Evolutionary conservation across 2,797 vertebrate genomes (phyloP).

Genomic region (Ctenopoma kingsleyae): DNA sequence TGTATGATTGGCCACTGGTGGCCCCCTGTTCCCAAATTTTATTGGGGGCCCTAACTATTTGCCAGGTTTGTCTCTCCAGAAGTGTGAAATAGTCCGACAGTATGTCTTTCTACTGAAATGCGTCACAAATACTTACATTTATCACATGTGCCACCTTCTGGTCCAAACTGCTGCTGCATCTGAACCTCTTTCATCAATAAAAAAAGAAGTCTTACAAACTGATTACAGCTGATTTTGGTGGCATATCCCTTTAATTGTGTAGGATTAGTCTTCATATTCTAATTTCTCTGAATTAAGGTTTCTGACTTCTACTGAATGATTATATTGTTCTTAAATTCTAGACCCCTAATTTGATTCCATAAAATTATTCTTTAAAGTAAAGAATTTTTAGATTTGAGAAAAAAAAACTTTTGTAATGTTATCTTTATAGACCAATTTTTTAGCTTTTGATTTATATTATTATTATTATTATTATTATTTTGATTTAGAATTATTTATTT

Average conservation of each 20-base stretch:
- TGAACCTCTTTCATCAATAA: not conserved
- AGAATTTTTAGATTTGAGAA: not conserved
- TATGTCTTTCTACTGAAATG: not conserved
- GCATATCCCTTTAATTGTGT: not conserved
- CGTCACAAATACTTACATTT: not conserved
- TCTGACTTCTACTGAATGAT: not conserved
- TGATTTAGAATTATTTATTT: conserved; percentile 2
- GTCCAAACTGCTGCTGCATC: not conserved
- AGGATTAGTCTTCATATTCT: not conserved
- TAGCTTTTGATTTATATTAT: conserved; percentile 15
- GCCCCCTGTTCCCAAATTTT: too few species aligned
- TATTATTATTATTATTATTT: too few species aligned
- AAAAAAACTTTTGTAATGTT: not conserved
- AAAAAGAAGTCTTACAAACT: not conserved
- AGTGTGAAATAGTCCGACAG: too few species aligned
- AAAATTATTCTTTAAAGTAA: not conserved
- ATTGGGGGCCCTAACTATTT: too few species aligned
- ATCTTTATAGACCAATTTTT: conserved; percentile 13
- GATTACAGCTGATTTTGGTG: not conserved
- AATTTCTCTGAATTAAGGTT: not conserved
- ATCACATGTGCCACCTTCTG: not conserved
- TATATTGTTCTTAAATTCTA: too few species aligned
- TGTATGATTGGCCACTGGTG: too few species aligned
- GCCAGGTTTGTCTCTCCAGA: too few species aligned
- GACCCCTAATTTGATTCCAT: not conserved